phyloP scores from a whole-genome alignment of 92 coral and sea anemone genomes.

The Muricea muricata region DNA sequence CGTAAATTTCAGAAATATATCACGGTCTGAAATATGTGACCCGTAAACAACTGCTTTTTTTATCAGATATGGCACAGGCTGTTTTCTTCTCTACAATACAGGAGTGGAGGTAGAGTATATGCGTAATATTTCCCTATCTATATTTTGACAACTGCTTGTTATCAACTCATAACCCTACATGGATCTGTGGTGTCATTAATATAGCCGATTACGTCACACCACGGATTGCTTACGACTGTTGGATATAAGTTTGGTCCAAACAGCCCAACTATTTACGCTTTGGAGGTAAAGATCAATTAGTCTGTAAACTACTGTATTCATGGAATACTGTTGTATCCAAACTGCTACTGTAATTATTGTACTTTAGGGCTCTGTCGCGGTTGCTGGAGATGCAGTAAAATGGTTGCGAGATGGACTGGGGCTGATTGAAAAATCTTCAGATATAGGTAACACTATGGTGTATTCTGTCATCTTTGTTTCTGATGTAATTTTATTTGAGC shows the following conservation, averaged over 20 bases:
- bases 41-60: background rate
- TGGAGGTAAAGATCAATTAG: slow-evolving; percentile 68
- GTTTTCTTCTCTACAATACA: slow-evolving; percentile 94
- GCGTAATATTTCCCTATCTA: background rate
- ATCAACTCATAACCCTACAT: background rate
- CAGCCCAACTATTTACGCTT: slow-evolving; percentile 84
- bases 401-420: slow-evolving; percentile 95
- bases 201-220: slow-evolving; percentile 87
- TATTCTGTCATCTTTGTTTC: background rate
- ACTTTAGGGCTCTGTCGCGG: slow-evolving; percentile 96
- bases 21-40: too few relatives aligned
- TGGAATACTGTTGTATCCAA: too few relatives aligned
- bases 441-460: slow-evolving; percentile 72
- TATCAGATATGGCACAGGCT: slow-evolving; percentile 90
- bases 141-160: background rate
- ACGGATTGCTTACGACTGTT: slow-evolving; percentile 94
- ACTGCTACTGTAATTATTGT: too few relatives aligned
- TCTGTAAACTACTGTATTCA: background rate
- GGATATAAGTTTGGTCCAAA: slow-evolving; percentile 95
- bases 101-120: slow-evolving; percentile 98
- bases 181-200: background rate
- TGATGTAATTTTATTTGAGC: background rate
- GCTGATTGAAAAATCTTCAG: slow-evolving; percentile 81
- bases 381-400: slow-evolving; percentile 96
- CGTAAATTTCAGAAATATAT: too few relatives aligned